A percentile compares a stretch with the other conserved stretches of the same genome.
Evolutionary conservation across 2,113 vertebrate species (phyloP).

Genomic region (Pluvialis apricaria): DNA sequence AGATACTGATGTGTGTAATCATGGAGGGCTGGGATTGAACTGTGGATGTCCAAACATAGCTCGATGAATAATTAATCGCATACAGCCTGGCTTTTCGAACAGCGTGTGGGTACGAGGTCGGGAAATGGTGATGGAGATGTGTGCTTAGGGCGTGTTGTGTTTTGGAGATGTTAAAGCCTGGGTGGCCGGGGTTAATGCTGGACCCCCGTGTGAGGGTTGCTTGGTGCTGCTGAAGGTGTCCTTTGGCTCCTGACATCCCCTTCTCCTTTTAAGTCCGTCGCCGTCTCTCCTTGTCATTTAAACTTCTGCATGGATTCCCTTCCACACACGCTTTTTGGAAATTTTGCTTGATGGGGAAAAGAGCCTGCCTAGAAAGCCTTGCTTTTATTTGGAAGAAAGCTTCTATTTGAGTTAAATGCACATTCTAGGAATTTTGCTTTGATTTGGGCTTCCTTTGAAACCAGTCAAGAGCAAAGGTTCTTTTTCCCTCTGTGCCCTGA

Average conservation of each 20-base stretch:
- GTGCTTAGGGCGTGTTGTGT: accelerated
- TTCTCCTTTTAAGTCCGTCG: background rate
- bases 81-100: background rate
- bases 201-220: background rate
- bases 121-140: background rate
- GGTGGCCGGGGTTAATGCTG: background rate
- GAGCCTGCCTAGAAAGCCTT: background rate
- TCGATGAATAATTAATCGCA: constrained; percentile 39
- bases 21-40: constrained; percentile 4
- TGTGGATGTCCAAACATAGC: background rate
- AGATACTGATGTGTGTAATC: background rate
- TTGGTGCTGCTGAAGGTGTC: background rate
- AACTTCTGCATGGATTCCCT: background rate
- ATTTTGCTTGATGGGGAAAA: background rate
- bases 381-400: background rate
- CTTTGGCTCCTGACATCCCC: background rate
- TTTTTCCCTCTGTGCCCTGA: background rate
- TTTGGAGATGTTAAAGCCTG: background rate
- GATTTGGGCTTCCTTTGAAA: background rate
- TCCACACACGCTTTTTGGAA: accelerated
- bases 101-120: background rate
- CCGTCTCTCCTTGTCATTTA: background rate
- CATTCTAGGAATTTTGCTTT: background rate
- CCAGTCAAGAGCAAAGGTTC: background rate
- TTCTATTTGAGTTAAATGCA: background rate